These are phyloP conservation scores for Leptobrachium ailaonicum DNA, from an alignment of 2,113 vertebrate species.

Conservation along the genomic window DNA sequence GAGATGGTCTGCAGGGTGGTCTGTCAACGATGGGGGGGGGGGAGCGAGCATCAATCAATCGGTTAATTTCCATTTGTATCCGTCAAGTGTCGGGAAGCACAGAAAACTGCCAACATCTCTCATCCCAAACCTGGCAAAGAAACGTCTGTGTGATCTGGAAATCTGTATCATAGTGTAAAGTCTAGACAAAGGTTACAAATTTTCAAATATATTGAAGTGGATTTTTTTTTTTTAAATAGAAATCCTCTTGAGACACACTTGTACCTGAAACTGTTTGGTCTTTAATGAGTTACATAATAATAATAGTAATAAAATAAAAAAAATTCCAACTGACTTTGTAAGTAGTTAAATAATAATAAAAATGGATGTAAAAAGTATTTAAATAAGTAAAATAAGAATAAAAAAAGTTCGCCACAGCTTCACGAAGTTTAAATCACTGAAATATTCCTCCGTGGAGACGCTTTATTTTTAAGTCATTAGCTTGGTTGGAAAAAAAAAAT, in stretches of 20 bases:
- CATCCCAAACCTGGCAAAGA: background rate
- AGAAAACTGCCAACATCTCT: background rate
- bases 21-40: background rate
- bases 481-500: slow-evolving; percentile 35
- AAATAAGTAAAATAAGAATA: slow-evolving; percentile 34
- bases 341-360: slow-evolving; percentile 26
- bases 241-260: background rate
- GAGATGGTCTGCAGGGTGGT: background rate
- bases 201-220: background rate
- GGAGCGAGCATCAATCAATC: background rate
- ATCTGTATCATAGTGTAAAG: slow-evolving; percentile 41
- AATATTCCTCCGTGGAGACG: slow-evolving; percentile 20
- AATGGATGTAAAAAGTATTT: slow-evolving; percentile 49
- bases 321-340: slow-evolving; percentile 36
- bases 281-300: background rate
- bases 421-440: slow-evolving; percentile 12
- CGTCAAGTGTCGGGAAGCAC: slow-evolving; percentile 11
- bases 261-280: slow-evolving; percentile 26
- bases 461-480: slow-evolving; percentile 45
- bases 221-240: background rate
- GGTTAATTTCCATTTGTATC: background rate
- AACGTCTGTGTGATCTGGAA: background rate
- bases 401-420: slow-evolving; percentile 35
- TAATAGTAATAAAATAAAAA: slow-evolving; percentile 12
- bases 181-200: background rate